Conservation (phyloP, 2,888 invertebrate genomes). For the Hyposoter dolosus region DNA sequence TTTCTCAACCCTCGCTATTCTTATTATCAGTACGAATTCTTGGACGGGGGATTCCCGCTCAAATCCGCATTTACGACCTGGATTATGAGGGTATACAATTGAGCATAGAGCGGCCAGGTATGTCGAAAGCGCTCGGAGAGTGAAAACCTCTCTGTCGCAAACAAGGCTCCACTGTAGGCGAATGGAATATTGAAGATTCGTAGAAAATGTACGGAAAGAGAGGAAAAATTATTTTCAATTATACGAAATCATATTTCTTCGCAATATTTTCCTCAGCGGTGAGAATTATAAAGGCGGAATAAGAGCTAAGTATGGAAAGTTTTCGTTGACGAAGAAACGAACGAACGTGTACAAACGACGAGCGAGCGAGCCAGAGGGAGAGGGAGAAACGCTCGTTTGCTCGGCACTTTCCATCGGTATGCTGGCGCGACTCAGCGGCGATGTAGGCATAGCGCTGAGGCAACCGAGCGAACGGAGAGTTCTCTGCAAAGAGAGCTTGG, state of each 20-base stretch:
- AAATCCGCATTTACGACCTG: slow-evolving; percentile 40
- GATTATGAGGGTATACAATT: slow-evolving; percentile 8
- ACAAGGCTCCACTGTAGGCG: slow-evolving; percentile 13
- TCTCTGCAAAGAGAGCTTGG: slow-evolving; percentile 53
- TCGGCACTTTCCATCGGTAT: slow-evolving; percentile 78
- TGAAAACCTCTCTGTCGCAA: not conserved
- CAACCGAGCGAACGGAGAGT: slow-evolving; percentile 63
- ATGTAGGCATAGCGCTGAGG: slow-evolving; percentile 63
- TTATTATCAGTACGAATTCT: slow-evolving; percentile 5
- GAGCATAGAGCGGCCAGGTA: not conserved
- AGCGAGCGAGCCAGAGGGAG: slow-evolving; percentile 33
- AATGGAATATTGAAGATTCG: slow-evolving; percentile 6
- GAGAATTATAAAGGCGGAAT: slow-evolving; percentile 38
- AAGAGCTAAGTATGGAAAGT: slow-evolving; percentile 74
- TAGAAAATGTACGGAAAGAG: not conserved
- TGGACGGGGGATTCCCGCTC: slow-evolving; percentile 13
- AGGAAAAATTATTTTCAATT: slow-evolving; percentile 17
- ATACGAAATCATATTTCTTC: not conserved
- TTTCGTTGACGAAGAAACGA: slow-evolving; percentile 71
- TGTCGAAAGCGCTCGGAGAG: not conserved
- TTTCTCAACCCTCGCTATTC: slow-evolving; percentile 6
- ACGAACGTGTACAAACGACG: slow-evolving; percentile 43
- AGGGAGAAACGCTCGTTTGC: slow-evolving; percentile 66
- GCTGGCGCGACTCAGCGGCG: slow-evolving; percentile 71
- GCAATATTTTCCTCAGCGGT: slow-evolving; percentile 23